Conservation (phyloP, 2,113 vertebrate genomes). For the Thunnus maccoyii region DNA sequence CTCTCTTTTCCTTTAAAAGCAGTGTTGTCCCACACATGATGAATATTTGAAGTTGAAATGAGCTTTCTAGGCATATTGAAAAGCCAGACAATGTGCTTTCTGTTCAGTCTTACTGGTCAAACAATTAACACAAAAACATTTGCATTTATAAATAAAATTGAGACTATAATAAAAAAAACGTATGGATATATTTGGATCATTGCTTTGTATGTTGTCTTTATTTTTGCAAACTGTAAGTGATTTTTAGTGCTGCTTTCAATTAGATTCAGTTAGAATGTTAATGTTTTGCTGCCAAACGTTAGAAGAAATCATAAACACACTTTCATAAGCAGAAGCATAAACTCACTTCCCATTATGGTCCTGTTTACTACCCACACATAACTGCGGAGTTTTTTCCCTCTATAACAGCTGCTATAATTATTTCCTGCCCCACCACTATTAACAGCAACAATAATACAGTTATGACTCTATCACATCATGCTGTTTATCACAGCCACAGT, state of each 20-base stretch:
- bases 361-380: slow-evolving; percentile 35
- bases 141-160: not conserved
- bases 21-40: not conserved
- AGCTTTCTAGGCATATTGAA: not conserved
- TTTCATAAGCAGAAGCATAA: not conserved
- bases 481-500: not conserved
- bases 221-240: not conserved
- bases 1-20: not conserved
- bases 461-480: slow-evolving; percentile 14
- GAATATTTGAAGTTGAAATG: not conserved
- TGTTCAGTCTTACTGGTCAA: not conserved
- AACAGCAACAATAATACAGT: slow-evolving; percentile 33
- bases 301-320: slow-evolving; percentile 25
- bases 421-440: slow-evolving; percentile 28
- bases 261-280: slow-evolving; percentile 14
- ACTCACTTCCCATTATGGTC: slow-evolving; percentile 32
- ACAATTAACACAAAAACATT: not conserved
- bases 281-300: slow-evolving; percentile 11
- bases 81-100: not conserved
- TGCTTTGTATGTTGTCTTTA: not conserved
- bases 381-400: slow-evolving; percentile 20
- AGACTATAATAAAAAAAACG: accelerated
- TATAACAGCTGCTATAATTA: slow-evolving; percentile 35
- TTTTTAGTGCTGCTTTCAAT: slow-evolving; percentile 36
- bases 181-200: too few species aligned